These are phyloP conservation scores for Lycia hirtaria DNA, from an alignment of 2,888 invertebrate species.

Conservation along the genomic window DNA sequence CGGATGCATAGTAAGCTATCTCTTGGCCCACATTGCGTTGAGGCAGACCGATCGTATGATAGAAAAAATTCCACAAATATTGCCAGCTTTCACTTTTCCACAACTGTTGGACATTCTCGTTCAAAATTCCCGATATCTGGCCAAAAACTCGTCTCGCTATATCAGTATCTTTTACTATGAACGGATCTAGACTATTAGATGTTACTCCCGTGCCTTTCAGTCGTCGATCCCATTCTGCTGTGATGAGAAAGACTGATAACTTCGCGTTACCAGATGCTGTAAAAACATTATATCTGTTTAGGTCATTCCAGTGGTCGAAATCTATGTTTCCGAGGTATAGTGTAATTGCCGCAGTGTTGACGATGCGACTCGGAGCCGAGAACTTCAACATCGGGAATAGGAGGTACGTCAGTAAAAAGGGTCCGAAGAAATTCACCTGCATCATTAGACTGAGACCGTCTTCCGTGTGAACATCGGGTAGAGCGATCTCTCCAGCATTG, in stretches of 20 bases:
- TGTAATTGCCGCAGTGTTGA: conserved; percentile 86
- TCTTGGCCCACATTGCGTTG: conserved; percentile 62
- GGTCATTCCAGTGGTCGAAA: conserved; percentile 70
- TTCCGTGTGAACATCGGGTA: conserved; percentile 78
- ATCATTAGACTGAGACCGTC: conserved; percentile 88
- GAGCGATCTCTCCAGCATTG: conserved; percentile 84
- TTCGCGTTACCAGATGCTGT: conserved; percentile 75
- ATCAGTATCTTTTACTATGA: conserved; percentile 66
- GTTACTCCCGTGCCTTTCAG: conserved; percentile 86
- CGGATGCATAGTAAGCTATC: conserved; percentile 63
- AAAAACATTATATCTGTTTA: conserved; percentile 58
- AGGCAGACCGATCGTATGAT: conserved; percentile 40
- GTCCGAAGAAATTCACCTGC: conserved; percentile 90
- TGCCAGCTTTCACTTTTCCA: background rate
- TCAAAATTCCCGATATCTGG: conserved; percentile 51
- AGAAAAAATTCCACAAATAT: background rate
- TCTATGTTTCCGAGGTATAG: conserved; percentile 78
- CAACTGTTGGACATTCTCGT: conserved; percentile 21
- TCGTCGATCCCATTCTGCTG: conserved; percentile 83
- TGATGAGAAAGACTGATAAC: conserved; percentile 87
- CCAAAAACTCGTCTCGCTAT: conserved; percentile 56
- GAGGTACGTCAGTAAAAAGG: conserved; percentile 89
- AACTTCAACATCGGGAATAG: conserved; percentile 81
- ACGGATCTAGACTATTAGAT: conserved; percentile 87
- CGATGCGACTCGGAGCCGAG: conserved; percentile 86